Base-by-base conservation (phyloP, 2,888 invertebrate species). In the Bimastos eiseni region DNA sequence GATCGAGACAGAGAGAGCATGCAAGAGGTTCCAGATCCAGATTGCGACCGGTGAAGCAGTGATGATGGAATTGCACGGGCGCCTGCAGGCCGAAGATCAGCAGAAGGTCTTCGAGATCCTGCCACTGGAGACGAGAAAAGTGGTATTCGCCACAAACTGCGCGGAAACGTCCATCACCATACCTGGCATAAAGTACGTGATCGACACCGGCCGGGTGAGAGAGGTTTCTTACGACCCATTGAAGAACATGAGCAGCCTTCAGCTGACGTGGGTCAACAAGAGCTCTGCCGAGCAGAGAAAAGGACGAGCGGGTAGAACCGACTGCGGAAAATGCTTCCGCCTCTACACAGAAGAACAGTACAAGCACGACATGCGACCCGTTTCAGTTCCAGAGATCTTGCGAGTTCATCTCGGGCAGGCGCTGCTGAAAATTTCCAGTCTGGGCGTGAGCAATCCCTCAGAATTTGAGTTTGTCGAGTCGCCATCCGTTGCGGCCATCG, bases 91-190 rank as follows among this genome's bases (percentile, higher is more conserved):
- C 36, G 93, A 94, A 21, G 94, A 95, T 49, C 95, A 95, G 90
- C 93, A 93, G 84, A 90, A 92, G 49, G 89, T 89, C 0, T 95
- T 95, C 92, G 91, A 93, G 36, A 92, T 91, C 13, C 90, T 92
- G 30, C 91, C 92, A 13, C 92, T 92, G 11, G 93, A 93, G 13
- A 92, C 92, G 41, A 92, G 95, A 83, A 95, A 95, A 92, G 92
- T 95, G 24, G 94, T 95, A 6, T 95, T 95, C 93, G 94, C 95
- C 11, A 95, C 95, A 34, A 95, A 95, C 93, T 93, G 94, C 92
- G 95, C 95, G 8, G 95, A 95, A 92, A 95, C 95, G 4, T 95
- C 95, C 11, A 92, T 95, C 11, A 95, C 95, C 13, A 95, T 95
- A 88, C 94, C 94, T 83, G 95, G 95, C 17, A 94, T 95, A n/a